phyloP scores from a whole-genome alignment of 2,113 vertebrate species.

The Limanda limanda region DNA sequence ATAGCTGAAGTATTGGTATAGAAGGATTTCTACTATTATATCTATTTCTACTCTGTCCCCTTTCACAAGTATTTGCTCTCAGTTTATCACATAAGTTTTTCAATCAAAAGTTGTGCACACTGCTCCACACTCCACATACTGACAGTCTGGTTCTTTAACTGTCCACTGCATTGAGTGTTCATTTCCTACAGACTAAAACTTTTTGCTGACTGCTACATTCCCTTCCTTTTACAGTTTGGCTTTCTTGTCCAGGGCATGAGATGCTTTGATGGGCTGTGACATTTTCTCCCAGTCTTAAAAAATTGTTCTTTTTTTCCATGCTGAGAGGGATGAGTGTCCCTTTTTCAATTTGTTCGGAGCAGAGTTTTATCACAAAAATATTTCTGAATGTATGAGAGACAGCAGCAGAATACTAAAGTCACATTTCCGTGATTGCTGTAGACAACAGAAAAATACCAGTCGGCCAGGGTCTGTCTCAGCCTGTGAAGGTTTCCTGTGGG shows the following conservation, averaged over 20 bases:
- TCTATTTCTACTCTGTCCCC: background rate
- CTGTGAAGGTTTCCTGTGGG: too few species aligned
- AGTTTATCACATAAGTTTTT: background rate
- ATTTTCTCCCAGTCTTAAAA: constrained; percentile 31
- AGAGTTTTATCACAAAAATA: constrained; percentile 18
- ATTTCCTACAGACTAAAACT: background rate
- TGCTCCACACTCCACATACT: too few species aligned
- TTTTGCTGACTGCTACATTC: constrained; percentile 12
- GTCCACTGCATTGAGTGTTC: background rate
- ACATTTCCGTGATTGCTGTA: background rate
- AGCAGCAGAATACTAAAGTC: background rate
- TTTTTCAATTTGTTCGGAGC: constrained; percentile 47
- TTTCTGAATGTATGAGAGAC: constrained; percentile 25
- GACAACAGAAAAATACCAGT: too few species aligned
- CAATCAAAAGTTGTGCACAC: too few species aligned
- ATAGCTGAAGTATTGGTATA: background rate
- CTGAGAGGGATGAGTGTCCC: constrained; percentile 36
- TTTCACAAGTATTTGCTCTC: background rate
- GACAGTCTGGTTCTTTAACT: background rate
- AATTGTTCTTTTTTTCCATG: background rate
- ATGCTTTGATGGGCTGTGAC: constrained; percentile 32
- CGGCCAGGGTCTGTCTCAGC: too few species aligned
- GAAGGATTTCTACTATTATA: background rate
- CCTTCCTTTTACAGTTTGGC: constrained; percentile 4
- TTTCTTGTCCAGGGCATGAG: constrained; percentile 16